A percentile compares a stretch with the other conserved stretches of the same genome.
phyloP scores from a whole-genome alignment of 2,113 vertebrate species.

The Eptatretus burgeri region DNA sequence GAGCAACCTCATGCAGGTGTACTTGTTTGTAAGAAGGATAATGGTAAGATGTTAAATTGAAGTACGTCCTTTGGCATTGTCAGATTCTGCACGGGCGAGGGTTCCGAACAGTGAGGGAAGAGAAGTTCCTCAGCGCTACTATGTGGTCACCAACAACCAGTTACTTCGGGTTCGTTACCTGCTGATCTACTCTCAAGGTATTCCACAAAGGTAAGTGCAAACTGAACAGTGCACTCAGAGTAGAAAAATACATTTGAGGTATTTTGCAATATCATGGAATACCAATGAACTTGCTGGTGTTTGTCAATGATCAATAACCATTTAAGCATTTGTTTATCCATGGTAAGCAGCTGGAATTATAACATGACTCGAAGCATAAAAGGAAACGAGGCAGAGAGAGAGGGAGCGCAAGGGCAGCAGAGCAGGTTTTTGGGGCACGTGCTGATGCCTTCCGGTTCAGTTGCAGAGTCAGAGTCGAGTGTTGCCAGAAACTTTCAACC shows the following conservation, averaged over 20 bases:
- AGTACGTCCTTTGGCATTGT: too few species aligned
- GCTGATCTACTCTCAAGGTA: constrained; percentile 65
- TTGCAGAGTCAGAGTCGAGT: too few species aligned
- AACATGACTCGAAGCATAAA: not conserved
- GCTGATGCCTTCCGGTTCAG: too few species aligned
- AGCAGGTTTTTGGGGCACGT: too few species aligned
- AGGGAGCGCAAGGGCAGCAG: too few species aligned
- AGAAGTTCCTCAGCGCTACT: constrained; percentile 74
- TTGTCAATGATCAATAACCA: not conserved
- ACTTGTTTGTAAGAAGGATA: too few species aligned
- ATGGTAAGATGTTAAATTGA: too few species aligned
- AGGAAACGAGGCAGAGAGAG: too few species aligned
- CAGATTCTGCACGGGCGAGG: constrained; percentile 23
- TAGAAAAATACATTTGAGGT: not conserved
- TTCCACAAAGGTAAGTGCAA: constrained; percentile 30
- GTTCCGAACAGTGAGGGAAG: constrained; percentile 75
- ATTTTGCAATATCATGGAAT: not conserved
- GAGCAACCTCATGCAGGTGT: too few species aligned
- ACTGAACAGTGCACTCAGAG: not conserved
- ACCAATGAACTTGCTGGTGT: not conserved
- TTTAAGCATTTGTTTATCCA: constrained; percentile 1
- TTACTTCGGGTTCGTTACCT: constrained; percentile 69
- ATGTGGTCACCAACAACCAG: constrained; percentile 87
- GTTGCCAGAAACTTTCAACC: too few species aligned
- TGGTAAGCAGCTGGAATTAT: too few species aligned